Percentiles rank a stretch among this genome's conserved stretches.
These are phyloP conservation scores for Agapornis canus DNA, from an alignment of 2,797 vertebrate genomes.

Conservation along the genomic window DNA sequence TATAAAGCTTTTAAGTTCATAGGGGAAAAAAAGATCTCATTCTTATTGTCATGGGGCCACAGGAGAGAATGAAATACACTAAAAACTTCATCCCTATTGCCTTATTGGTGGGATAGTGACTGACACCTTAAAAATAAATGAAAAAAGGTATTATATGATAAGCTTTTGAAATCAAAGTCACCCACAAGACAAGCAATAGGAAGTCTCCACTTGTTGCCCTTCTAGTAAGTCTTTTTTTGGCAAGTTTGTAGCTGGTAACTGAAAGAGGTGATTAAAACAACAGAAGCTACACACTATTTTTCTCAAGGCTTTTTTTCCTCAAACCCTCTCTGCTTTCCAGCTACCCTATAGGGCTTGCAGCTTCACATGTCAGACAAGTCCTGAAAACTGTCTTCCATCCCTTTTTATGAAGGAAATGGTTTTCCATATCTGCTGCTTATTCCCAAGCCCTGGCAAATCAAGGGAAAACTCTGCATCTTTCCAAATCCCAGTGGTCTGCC, in stretches of 20 bases:
- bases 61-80: background rate
- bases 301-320: background rate
- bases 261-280: background rate
- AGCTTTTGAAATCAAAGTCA: background rate
- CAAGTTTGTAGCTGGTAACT: background rate
- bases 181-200: background rate
- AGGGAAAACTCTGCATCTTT: background rate
- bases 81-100: background rate
- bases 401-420: background rate
- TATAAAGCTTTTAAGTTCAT: background rate
- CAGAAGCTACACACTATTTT: background rate
- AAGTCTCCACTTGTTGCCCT: background rate
- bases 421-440: background rate
- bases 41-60: background rate
- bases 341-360: background rate
- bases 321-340: background rate
- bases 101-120: background rate
- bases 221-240: background rate
- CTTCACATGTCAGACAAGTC: background rate
- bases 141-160: background rate
- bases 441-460: background rate
- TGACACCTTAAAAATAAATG: background rate
- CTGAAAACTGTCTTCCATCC: background rate
- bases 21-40: background rate
- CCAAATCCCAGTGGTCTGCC: background rate